Base-by-base conservation (phyloP, 2,113 vertebrate species). In the Oxyura jamaicensis region DNA sequence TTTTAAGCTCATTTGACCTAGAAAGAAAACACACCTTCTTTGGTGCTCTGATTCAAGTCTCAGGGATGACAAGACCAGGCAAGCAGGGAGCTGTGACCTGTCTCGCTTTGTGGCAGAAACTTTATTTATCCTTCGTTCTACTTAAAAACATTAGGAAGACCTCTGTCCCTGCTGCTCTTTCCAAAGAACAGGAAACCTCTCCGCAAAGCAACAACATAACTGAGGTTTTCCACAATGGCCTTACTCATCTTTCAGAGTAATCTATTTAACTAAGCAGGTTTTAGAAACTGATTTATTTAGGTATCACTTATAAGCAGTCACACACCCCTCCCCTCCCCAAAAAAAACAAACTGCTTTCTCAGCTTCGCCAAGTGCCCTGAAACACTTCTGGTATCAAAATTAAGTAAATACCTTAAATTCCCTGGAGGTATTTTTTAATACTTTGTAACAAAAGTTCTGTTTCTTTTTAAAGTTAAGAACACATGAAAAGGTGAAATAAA, bases 1-100 rank as follows among this genome's bases (percentile, higher is more conserved):
- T 73, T 90, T 60, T 19, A 56, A 77, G 35, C 3, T 83, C 21
- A 62, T 13, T 15, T 72, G 17, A 50, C 11, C 17, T 41, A 63
- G 66, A 93, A 79, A 36, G 36, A 8, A 0, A 1, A 17, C 44
- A 60, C 4, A 62, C 4, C 5, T 68, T 29, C 31, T 50, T 58
- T 1, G 1, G 10, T 25, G 55, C 17, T 55, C 35, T 46, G 13
- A 52, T 11, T 48, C 1, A 0, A 5, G 23, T 42, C 13, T 66
- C 68, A 74, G 11, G 10, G 36, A 6, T 46, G 35, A 67, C 3
- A 0, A 82, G 5, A 85, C 29, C 0, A 63, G 19, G 25, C 66
- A 88, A 55, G 31, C 31, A 90, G 7, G 83, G 29, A 39, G 6
- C 50, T 58, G 31, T 74, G 29, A 77, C 41, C n/a, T 26, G 52